Percentiles rank a stretch among this genome's conserved stretches.
phyloP scores from a whole-genome alignment of 2,797 vertebrate genomes.

The Gadopsis marmoratus region DNA sequence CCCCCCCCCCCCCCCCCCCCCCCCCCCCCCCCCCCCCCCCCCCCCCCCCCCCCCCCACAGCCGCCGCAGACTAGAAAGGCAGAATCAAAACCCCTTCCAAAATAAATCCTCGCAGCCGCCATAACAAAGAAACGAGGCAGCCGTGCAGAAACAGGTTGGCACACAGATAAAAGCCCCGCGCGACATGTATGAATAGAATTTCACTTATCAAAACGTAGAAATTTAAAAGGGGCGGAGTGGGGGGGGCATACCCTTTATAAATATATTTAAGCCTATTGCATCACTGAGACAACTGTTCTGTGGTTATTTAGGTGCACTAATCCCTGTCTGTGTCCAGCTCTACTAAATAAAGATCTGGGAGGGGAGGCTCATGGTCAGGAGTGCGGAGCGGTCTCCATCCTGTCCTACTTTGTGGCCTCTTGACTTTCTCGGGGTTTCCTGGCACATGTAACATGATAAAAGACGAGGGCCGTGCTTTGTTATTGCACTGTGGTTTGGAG shows the following conservation, averaged over 20 bases:
- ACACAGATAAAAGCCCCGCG: background rate
- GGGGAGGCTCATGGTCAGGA: slow-evolving; percentile 10
- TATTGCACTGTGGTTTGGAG: slow-evolving; percentile 74
- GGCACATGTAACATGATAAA: slow-evolving; percentile 63
- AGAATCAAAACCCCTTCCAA: slow-evolving; percentile 64
- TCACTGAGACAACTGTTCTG: slow-evolving; percentile 24
- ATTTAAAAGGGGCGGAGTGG: background rate
- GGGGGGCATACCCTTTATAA: background rate
- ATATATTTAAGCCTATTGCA: slow-evolving; percentile 18
- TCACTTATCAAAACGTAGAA: background rate
- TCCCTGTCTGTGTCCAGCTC: slow-evolving; percentile 1
- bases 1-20: no score
- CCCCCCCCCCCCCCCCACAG: slow-evolving; percentile 3
- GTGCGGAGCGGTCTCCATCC: slow-evolving; percentile 40
- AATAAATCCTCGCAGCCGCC: slow-evolving; percentile 68
- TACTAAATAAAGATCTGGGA: slow-evolving; percentile 5
- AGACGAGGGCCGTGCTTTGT: slow-evolving; percentile 70
- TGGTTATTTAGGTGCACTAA: slow-evolving; percentile 2
- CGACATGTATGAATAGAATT: background rate
- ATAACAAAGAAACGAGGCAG: slow-evolving; percentile 71
- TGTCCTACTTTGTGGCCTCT: slow-evolving; percentile 57
- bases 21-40: no score
- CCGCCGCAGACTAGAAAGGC: slow-evolving; percentile 52
- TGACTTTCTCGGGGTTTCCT: slow-evolving; percentile 65
- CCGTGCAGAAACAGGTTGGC: slow-evolving; percentile 28